Evolutionary conservation across 2,888 invertebrate species (phyloP), one percentile per base, ranked within the genome.

Genomic region (Pseudolycoriella hygida): DNA sequence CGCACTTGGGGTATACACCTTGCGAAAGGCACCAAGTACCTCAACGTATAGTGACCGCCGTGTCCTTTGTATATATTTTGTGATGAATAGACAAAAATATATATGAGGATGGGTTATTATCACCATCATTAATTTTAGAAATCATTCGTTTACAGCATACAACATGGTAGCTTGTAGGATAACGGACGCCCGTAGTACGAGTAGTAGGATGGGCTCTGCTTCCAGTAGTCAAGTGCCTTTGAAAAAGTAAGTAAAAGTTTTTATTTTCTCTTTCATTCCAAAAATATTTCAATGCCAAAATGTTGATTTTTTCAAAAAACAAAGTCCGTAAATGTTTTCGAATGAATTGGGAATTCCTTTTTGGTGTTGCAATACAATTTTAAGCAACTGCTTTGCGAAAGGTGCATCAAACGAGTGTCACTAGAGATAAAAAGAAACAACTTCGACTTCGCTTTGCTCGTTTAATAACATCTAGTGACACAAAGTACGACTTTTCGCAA

Each of bases 161-260:
- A 90, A 89, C 76, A 89, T 92, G 90, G 92, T 92, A 76, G 87
- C 92, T 70, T 90, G 90, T 77, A 81, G 92, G 67, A 83, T 90
- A 67, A 88, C 89, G 58, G 90, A 92, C 70, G 78, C 87, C 60
- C 81, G 90, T 70, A 89, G 89, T 69, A 88, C 89, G 60, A 73
- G 57, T 69, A 72, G 62, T 70, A 72, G 67, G 68, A 66, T 70
- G 70, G 67, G 74, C 68, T 72, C 74, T 67, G 76, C 80, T 68
- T 76, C 81, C 75, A 84, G 86, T 80, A 89, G 88, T 78, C 86
- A 87, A 80, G 86, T 92, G 85, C 89, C 89, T 86, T 86, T 89
- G 80, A 90, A 90, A 79, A 90, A 89, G 92, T 92, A 72, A 88
- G 88, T 81, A 53, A 57, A 46, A 17, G 2, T 30, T 40, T n/a